Conservation (phyloP, 1,140 invertebrate genomes). For the Onthophagus taurus region DNA sequence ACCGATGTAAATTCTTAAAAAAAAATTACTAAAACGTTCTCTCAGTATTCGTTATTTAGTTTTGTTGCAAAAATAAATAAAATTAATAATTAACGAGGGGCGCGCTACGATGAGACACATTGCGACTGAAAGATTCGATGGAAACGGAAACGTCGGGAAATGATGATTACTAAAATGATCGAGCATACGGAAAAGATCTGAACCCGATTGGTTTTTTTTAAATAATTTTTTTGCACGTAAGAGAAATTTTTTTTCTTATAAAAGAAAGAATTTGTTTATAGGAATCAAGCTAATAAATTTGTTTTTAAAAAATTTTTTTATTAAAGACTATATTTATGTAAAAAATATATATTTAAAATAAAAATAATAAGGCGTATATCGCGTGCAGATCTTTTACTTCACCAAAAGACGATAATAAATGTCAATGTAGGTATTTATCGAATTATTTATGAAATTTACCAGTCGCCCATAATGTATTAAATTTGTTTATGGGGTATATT, state of each 20-base stretch:
- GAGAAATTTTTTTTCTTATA: not conserved
- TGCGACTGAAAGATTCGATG: too few species aligned
- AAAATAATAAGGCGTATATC: not conserved
- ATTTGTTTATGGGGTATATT: too few species aligned
- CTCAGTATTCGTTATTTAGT: not conserved
- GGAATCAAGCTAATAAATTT: not conserved
- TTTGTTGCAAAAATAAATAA: not conserved
- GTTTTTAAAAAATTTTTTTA: not conserved
- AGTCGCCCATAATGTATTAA: too few species aligned
- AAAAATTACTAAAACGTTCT: not conserved
- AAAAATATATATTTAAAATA: not conserved
- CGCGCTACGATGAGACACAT: too few species aligned
- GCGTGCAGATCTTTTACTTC: not conserved
- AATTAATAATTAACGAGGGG: too few species aligned
- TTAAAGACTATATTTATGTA: not conserved
- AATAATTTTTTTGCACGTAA: too few species aligned
- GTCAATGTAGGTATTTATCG: too few species aligned
- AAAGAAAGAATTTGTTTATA: not conserved
- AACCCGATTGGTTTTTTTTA: slow-evolving; percentile 8
- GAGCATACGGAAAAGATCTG: slow-evolving; percentile 9
- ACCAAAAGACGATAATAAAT: too few species aligned
- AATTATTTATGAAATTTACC: too few species aligned
- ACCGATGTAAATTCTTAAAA: not conserved
- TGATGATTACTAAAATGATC: slow-evolving; percentile 5
- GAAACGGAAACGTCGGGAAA: too few species aligned